phyloP scores from a whole-genome alignment of 2,797 vertebrate species.

The Crossoptilon crossoptilon region DNA sequence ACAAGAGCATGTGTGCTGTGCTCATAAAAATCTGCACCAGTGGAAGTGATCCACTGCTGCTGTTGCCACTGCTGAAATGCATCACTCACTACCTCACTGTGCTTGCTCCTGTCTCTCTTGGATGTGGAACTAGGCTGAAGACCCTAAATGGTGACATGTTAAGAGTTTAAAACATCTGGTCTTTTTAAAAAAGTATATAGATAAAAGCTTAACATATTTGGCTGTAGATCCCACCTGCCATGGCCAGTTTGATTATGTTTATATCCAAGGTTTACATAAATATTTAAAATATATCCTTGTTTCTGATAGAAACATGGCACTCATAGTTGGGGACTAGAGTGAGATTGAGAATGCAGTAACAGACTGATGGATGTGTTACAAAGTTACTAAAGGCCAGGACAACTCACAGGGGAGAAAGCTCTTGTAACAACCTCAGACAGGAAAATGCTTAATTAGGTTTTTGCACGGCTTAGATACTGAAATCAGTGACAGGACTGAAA shows the following conservation, averaged over 20 bases:
- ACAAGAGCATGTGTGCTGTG: no score
- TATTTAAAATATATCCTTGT: background rate
- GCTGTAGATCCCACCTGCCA: background rate
- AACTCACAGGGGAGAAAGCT: background rate
- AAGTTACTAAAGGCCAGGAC: background rate
- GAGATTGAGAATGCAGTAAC: background rate
- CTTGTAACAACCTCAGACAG: background rate
- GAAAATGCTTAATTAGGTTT: background rate
- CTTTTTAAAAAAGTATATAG: background rate
- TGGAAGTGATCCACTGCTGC: no score
- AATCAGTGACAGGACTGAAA: background rate
- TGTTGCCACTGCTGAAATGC: no score
- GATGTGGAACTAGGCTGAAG: background rate
- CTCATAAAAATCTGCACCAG: no score
- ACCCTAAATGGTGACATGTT: background rate
- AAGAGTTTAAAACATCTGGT: background rate
- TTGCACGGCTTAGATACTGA: background rate
- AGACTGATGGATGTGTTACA: background rate
- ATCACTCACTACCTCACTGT: no score
- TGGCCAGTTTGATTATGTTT: background rate
- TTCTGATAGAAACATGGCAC: background rate
- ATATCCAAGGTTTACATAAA: background rate
- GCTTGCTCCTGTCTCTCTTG: background rate
- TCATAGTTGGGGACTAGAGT: background rate
- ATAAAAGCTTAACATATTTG: background rate